Conservation (phyloP, 2,888 invertebrate species). For the Caenorhabditis wallacei region DNA sequence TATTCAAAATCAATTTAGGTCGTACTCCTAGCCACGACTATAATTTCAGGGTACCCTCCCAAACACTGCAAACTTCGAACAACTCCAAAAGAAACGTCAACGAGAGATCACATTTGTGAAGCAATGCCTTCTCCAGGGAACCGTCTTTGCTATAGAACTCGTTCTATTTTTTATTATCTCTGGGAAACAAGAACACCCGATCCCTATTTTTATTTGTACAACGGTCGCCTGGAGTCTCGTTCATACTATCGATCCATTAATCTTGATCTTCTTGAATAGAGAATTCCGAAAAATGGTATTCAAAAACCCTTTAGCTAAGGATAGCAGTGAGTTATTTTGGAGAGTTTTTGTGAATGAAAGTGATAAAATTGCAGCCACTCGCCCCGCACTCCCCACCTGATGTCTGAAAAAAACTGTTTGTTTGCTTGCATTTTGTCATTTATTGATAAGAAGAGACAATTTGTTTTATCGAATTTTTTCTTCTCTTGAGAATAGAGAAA, state of each 20-base stretch:
- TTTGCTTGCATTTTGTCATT: constrained; percentile 20
- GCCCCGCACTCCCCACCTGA: constrained; percentile 13
- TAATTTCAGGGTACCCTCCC: background rate
- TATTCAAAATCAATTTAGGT: too few relatives aligned
- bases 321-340: constrained; percentile 2
- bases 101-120: constrained; percentile 60
- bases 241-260: constrained; percentile 55
- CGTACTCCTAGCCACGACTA: background rate
- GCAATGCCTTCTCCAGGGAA: constrained; percentile 54
- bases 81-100: constrained; percentile 37
- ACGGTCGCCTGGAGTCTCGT: constrained; percentile 60
- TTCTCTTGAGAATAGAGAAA: constrained; percentile 1
- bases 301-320: constrained; percentile 4
- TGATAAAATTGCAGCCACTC: background rate
- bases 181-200: constrained; percentile 27
- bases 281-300: constrained; percentile 55
- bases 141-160: constrained; percentile 59
- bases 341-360: background rate
- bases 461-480: background rate
- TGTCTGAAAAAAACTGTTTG: constrained; percentile 34
- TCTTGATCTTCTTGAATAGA: constrained; percentile 46
- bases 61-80: constrained; percentile 18
- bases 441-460: constrained; percentile 20
- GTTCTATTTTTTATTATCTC: constrained; percentile 57
- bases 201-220: constrained; percentile 55